Evolutionary conservation across 2,797 vertebrate species (phyloP).

Genomic region (Ataeniobius toweri): DNA sequence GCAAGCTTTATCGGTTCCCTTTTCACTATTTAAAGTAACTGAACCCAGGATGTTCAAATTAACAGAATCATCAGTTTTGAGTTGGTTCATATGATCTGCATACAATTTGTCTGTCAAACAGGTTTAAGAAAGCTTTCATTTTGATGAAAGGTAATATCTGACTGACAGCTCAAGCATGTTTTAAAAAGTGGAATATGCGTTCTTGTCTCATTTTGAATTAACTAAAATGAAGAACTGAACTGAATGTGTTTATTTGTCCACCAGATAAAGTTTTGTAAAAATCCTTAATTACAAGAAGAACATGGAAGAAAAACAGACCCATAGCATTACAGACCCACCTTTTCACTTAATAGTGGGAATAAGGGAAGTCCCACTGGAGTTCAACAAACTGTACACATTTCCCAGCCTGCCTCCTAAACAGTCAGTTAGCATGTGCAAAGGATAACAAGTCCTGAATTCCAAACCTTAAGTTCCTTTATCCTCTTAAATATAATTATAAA

Average conservation of each 20-base stretch:
- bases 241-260: neutral
- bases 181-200: neutral
- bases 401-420: neutral
- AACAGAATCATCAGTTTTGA: neutral
- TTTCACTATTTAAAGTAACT: constrained; percentile 3
- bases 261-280: neutral
- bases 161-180: neutral
- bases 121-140: neutral
- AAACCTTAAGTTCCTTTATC: neutral
- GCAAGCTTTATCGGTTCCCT: neutral
- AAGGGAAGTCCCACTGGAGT: neutral
- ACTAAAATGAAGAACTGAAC: neutral
- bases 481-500: neutral
- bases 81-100: neutral
- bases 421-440: neutral
- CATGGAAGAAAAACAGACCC: neutral
- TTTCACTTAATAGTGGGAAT: neutral
- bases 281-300: too few relatives aligned
- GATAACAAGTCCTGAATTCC: neutral
- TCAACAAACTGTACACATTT: neutral
- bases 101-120: neutral
- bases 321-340: neutral
- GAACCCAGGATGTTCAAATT: neutral
- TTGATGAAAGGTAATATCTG: neutral
- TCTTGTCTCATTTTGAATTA: neutral